phyloP scores from a whole-genome alignment of 2,888 invertebrate genomes.

The Malachius bipustulatus region DNA sequence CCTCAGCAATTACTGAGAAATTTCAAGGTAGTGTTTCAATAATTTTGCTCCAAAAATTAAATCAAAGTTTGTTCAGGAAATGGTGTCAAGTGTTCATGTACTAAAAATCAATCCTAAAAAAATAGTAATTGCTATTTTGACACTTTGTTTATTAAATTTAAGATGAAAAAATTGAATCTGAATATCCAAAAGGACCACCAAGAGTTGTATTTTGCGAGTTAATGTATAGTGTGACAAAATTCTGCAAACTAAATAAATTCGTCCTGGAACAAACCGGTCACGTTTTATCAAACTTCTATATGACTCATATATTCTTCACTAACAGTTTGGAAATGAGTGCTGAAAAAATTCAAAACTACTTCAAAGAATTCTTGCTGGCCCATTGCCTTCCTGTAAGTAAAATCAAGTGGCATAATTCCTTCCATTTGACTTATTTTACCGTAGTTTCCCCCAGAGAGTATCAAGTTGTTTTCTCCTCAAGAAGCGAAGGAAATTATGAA shows the following conservation, averaged over 20 bases:
- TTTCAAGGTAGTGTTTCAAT: too few relatives aligned
- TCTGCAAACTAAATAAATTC: conserved; percentile 26
- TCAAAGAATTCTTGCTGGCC: conserved; percentile 29
- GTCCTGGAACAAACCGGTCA: conserved; percentile 28
- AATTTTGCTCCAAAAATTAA: too few relatives aligned
- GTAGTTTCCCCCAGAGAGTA: conserved; percentile 30
- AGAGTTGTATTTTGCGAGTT: conserved; percentile 29
- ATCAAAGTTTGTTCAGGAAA: too few relatives aligned
- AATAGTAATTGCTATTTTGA: too few relatives aligned
- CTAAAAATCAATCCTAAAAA: too few relatives aligned
- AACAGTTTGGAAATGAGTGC: conserved; percentile 26
- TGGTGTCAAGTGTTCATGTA: too few relatives aligned
- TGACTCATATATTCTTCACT: conserved; percentile 31
- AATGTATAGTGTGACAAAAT: conserved; percentile 28
- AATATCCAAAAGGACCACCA: conserved; percentile 25
- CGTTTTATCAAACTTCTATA: conserved; percentile 31
- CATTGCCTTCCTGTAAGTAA: conserved; percentile 30
- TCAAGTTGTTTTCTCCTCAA: conserved; percentile 28
- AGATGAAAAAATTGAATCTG: conserved; percentile 25
- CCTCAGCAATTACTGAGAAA: too few relatives aligned
- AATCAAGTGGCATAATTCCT: conserved; percentile 10
- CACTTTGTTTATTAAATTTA: conserved; percentile 15
- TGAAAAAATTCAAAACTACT: conserved; percentile 31
- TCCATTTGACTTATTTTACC: conserved; percentile 14
- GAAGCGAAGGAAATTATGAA: conserved; percentile 28